Evolutionary conservation across 2,113 vertebrate genomes (phyloP).

Genomic region (Oreotrochilus melanogaster): DNA sequence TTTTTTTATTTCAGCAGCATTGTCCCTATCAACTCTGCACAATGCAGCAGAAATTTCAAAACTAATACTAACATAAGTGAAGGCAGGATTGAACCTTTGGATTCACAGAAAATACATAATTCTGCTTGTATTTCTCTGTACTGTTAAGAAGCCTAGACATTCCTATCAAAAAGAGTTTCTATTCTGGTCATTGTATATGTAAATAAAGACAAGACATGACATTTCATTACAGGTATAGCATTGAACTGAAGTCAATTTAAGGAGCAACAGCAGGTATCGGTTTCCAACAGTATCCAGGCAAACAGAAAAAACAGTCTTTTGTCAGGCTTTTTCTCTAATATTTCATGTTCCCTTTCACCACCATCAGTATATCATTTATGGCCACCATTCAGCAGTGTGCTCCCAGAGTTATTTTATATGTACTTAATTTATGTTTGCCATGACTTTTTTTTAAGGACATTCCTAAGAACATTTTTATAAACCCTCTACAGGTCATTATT

Average conservation of each 20-base stretch:
- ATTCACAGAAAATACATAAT: background rate
- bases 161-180: background rate
- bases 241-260: background rate
- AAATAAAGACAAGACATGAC: background rate
- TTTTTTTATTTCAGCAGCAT: background rate
- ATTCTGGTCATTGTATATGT: background rate
- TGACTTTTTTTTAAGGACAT: slow-evolving; percentile 64
- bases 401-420: slow-evolving; percentile 38
- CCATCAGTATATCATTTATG: background rate
- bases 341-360: background rate
- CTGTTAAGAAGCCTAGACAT: background rate
- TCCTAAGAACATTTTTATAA: slow-evolving; percentile 68
- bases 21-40: background rate
- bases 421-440: slow-evolving; percentile 41
- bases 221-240: background rate
- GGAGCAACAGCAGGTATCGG: background rate
- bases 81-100: background rate
- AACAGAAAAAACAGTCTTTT: background rate
- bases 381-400: background rate
- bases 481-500: slow-evolving; percentile 29
- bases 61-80: background rate
- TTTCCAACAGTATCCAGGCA: background rate
- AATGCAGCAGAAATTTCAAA: background rate
- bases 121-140: background rate
- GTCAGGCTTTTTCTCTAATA: background rate